phyloP scores from a whole-genome alignment of 64 coral and sea anemone genomes.

The Cladopsammia gracilis region DNA sequence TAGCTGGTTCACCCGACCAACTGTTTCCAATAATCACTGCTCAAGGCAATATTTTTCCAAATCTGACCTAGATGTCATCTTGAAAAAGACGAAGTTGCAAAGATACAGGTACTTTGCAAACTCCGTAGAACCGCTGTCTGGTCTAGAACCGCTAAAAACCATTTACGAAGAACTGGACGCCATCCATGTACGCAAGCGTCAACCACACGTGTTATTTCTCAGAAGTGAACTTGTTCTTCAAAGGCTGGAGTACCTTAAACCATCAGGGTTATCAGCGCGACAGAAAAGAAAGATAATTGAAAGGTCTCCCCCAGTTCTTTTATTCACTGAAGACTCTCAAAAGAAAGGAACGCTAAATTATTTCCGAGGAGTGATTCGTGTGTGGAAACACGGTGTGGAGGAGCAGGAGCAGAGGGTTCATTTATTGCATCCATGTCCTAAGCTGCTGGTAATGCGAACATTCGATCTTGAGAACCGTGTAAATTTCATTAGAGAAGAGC shows the following conservation, averaged over 20 bases:
- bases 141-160: conserved; percentile 71
- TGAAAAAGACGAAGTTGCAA: conserved; percentile 77
- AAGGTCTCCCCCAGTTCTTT: conserved; percentile 76
- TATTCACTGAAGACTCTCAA: conserved; percentile 52
- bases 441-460: conserved; percentile 66
- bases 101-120: conserved; percentile 67
- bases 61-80: conserved; percentile 22
- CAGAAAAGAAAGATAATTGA: conserved; percentile 88
- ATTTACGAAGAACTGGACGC: conserved; percentile 82
- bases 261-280: conserved; percentile 70
- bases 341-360: conserved; percentile 63
- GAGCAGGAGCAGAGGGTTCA: conserved; percentile 23
- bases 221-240: conserved; percentile 85
- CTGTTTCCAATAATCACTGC: neutral
- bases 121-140: neutral
- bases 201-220: conserved; percentile 83
- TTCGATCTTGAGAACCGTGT: conserved; percentile 61
- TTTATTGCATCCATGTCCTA: conserved; percentile 79
- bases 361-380: conserved; percentile 67
- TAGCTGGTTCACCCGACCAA: neutral
- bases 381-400: conserved; percentile 15
- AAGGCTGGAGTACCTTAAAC: conserved; percentile 77
- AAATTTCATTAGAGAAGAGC: conserved; percentile 75
- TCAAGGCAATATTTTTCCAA: neutral
- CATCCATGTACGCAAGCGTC: conserved; percentile 67